phyloP scores from a whole-genome alignment of 2,113 vertebrate genomes.

The Zosterops pallidus region DNA sequence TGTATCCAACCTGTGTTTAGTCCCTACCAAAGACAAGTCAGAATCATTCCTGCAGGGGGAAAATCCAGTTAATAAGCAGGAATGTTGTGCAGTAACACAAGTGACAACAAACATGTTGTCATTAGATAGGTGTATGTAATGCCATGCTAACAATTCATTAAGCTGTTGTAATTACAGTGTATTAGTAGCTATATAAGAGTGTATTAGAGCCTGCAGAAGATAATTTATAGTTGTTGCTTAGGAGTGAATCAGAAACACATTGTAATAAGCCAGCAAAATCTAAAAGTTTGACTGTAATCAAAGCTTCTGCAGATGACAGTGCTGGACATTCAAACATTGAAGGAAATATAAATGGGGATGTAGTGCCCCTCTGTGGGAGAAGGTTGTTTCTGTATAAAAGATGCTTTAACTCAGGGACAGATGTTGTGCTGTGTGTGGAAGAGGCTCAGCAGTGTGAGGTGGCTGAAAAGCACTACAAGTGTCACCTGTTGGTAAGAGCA shows the following conservation, averaged over 20 bases:
- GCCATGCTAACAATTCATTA: neutral
- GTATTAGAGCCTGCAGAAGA: neutral
- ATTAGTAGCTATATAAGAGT: neutral
- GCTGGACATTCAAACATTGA: neutral
- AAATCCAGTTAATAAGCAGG: neutral
- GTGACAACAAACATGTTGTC: neutral
- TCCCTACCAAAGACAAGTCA: neutral
- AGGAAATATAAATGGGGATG: neutral
- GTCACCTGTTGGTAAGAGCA: slow-evolving; percentile 79
- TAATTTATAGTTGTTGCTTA: neutral
- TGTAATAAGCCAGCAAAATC: neutral
- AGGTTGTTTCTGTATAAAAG: neutral
- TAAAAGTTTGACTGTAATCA: neutral
- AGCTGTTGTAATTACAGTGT: neutral
- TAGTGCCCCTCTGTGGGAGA: neutral
- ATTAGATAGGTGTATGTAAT: neutral
- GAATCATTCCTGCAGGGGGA: fast-evolving
- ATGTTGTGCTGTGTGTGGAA: slow-evolving; percentile 71
- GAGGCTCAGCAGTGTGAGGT: slow-evolving; percentile 33
- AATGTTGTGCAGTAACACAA: fast-evolving
- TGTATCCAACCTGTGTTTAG: slow-evolving; percentile 83
- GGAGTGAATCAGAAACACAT: neutral
- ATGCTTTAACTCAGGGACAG: slow-evolving; percentile 74
- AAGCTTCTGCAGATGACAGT: neutral
- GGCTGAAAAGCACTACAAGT: slow-evolving; percentile 70